Conservation (phyloP, 2,113 vertebrate species). For the Vanacampus margaritifer region DNA sequence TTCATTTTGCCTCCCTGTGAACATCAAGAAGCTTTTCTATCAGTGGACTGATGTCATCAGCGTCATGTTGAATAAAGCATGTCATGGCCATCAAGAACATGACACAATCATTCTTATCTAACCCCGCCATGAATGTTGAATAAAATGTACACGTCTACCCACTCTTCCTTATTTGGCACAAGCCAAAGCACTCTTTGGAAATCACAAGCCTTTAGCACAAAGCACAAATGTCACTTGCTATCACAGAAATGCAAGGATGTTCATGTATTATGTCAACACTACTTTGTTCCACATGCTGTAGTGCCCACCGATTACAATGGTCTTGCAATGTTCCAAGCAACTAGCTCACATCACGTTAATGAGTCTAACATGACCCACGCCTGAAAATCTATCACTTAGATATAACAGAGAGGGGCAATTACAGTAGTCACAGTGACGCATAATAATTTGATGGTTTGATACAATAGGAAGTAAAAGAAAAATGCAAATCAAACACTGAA, state of each 20-base stretch:
- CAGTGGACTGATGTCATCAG: background rate
- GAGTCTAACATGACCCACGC: constrained; percentile 43
- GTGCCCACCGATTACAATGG: constrained; percentile 40
- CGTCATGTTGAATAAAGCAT: background rate
- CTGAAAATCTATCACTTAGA: constrained; percentile 46
- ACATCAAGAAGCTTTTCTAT: background rate
- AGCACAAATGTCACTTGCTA: background rate
- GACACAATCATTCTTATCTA: background rate
- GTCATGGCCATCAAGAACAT: background rate
- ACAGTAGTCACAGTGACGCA: constrained; percentile 20
- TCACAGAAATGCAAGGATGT: constrained; percentile 28
- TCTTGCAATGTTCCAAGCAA: constrained; percentile 55
- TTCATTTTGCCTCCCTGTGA: background rate
- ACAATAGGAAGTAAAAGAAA: constrained; percentile 26
- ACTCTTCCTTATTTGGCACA: background rate
- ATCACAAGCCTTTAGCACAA: background rate
- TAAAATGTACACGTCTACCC: background rate
- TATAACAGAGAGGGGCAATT: constrained; percentile 31
- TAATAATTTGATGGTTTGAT: constrained; percentile 37
- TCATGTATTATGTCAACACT: constrained; percentile 40
- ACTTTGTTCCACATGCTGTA: constrained; percentile 42
- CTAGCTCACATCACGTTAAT: constrained; percentile 48
- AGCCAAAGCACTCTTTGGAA: background rate
- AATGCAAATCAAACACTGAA: constrained; percentile 48
- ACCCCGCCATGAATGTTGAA: background rate